Evolutionary conservation across 23 tunicate species (phyloP), one percentile per base, ranked within the genome.

Genomic region (Ciona savignyi): DNA sequence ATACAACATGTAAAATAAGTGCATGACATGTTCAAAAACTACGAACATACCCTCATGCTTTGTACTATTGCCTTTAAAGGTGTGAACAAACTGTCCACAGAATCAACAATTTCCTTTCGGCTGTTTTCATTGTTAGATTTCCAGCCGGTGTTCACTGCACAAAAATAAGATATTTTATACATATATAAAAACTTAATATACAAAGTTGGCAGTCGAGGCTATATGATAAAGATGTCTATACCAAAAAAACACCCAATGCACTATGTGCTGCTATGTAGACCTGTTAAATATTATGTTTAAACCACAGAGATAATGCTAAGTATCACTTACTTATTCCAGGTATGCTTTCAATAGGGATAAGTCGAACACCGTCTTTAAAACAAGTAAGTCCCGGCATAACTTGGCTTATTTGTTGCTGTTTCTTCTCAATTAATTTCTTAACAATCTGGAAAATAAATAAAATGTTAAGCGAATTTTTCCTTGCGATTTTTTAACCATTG

Each of bases 341-440:
- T 25, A 91, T 91, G 61, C 69, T 80, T 72, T 91, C 97, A 30
- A 91, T 71, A 4, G 91, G 91, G 60, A 91, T 91, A 56, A 81
- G 87, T 68, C 66, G 42, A 2, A 81, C 91, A 21, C 86, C 97
- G 1, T 85, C 89, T 69, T 79, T 83, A 48, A 83, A 85, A 72
- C 91, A 84, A 26, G 84, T 75, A n/a, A 91, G 61, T 19, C 97
- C 97, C 28, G 86, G 86, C 33, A 78, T 62, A 23, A 85, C 86
- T 80, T 71, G 79, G 29, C 48, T 69, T 19, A 84, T 67, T 61
- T 82, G 88, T 32, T 80, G 83, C 78, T 91, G 91, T 60, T 91
- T 91, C 34, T 74, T 76, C 49, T 84, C 91, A 49, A 91, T 85
- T 15, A 91, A 35, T 67, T 91, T 91, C 35, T 74, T 75, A 1